phyloP scores from a whole-genome alignment of 2,113 vertebrate species.

The Falco punctatus region DNA sequence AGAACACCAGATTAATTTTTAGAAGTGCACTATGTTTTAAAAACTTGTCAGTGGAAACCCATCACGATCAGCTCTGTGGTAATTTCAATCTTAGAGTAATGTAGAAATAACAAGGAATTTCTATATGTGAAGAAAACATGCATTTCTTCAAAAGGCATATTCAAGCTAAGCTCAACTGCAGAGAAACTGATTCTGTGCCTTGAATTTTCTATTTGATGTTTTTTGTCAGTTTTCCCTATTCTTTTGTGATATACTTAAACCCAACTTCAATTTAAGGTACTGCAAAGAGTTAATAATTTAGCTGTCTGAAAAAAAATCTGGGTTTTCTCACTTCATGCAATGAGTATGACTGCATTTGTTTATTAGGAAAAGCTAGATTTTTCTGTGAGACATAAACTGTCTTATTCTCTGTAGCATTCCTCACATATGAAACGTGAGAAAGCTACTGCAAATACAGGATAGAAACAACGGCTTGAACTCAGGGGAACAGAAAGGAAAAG shows the following conservation, averaged over 20 bases:
- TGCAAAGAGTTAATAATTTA: background rate
- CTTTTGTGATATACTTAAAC: background rate
- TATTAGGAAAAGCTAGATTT: background rate
- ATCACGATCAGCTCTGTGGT: background rate
- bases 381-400: background rate
- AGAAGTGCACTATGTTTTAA: background rate
- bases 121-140: background rate
- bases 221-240: background rate
- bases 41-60: background rate
- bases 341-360: background rate
- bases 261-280: background rate
- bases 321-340: background rate
- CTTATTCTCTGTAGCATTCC: constrained; percentile 23
- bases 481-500: constrained; percentile 24
- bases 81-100: background rate
- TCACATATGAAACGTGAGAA: constrained; percentile 48
- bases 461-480: background rate
- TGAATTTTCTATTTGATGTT: background rate
- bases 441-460: background rate
- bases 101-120: background rate
- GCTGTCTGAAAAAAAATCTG: background rate
- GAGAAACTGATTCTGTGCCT: background rate
- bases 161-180: background rate
- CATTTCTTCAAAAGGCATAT: background rate
- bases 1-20: background rate